A percentile compares a stretch with the other conserved stretches of the same genome.
phyloP scores from a whole-genome alignment of 1,140 invertebrate species.

The Diprion similis region DNA sequence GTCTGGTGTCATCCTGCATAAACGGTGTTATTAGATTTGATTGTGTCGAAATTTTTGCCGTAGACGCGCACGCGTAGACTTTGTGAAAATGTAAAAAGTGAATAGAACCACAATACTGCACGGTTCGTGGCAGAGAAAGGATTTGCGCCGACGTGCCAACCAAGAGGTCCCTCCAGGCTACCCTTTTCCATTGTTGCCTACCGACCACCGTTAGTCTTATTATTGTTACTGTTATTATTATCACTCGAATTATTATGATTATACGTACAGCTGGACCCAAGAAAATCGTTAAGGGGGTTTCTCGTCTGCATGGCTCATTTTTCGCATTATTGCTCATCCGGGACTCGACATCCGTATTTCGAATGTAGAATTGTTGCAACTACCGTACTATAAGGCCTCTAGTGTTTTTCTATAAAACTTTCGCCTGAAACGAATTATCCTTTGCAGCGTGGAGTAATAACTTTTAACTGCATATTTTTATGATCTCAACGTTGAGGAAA shows the following conservation, averaged over 20 bases:
- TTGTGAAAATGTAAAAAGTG: background rate
- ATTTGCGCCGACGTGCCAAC: background rate
- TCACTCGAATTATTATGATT: background rate
- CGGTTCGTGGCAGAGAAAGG: background rate
- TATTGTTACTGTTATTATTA: conserved; percentile 6
- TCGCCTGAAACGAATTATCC: too few species aligned
- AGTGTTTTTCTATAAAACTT: too few species aligned
- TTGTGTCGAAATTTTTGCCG: background rate
- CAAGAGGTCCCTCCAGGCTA: background rate
- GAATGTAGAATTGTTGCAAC: too few species aligned
- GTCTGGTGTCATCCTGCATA: background rate
- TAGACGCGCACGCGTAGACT: background rate
- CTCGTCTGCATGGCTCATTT: too few species aligned
- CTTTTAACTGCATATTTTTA: too few species aligned
- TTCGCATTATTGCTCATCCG: too few species aligned
- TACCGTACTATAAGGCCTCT: too few species aligned
- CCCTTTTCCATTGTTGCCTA: background rate
- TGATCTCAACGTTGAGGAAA: too few species aligned
- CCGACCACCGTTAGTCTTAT: background rate
- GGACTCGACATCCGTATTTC: too few species aligned
- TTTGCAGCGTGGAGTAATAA: too few species aligned
- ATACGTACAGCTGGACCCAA: background rate
- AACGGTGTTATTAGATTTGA: background rate
- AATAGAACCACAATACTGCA: background rate
- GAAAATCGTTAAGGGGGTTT: background rate